A percentile compares a stretch with the other conserved stretches of the same genome.
Conservation (phyloP, 2,888 invertebrate species). For the Bellardia pandia region DNA sequence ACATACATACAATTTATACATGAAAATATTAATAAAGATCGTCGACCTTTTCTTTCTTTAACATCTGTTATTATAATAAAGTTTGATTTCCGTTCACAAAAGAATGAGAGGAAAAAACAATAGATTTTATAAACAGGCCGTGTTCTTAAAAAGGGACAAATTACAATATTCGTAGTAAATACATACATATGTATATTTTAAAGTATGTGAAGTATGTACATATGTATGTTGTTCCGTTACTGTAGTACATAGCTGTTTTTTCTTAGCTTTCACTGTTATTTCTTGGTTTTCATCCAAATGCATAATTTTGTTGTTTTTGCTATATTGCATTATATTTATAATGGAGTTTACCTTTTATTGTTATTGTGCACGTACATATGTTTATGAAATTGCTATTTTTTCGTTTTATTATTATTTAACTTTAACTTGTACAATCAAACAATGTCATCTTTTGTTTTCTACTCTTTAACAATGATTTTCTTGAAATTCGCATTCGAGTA, state of each 20-base stretch:
- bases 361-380: background rate
- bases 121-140: background rate
- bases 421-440: background rate
- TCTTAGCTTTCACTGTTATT: background rate
- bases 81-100: constrained; percentile 49
- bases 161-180: too few species aligned
- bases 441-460: constrained; percentile 7
- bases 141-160: too few species aligned
- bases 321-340: constrained; percentile 6
- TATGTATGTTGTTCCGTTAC: too few species aligned
- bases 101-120: background rate
- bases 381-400: background rate
- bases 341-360: background rate
- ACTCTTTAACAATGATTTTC: background rate
- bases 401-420: background rate
- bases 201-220: too few species aligned
- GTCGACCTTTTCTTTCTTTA: constrained; percentile 3
- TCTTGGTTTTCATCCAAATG: background rate
- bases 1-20: background rate
- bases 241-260: background rate
- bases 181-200: too few species aligned
- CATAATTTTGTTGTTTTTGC: background rate
- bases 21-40: background rate
- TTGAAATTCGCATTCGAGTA: background rate
- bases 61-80: constrained; percentile 41